Conservation (phyloP, 2,797 vertebrate genomes). For the Protonibea diacanthus region DNA sequence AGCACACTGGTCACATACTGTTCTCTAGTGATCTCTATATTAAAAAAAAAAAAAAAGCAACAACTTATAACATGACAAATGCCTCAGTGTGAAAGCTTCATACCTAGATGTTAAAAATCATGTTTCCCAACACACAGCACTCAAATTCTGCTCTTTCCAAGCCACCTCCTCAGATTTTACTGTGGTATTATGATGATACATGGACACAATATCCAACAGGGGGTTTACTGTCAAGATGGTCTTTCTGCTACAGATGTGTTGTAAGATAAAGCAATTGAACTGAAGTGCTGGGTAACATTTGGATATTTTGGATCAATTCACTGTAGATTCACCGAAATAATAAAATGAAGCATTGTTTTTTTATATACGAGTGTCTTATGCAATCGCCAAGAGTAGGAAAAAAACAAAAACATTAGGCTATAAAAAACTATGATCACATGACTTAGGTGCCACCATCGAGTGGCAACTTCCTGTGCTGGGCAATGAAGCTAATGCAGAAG, state of each 20-base stretch:
- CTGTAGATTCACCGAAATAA: not conserved
- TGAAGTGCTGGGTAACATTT: not conserved
- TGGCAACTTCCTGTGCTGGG: too few species aligned
- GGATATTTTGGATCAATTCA: not conserved
- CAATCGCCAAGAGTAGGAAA: too few species aligned
- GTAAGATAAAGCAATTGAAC: slow-evolving; percentile 7
- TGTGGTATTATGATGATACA: slow-evolving; percentile 31
- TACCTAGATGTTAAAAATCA: not conserved
- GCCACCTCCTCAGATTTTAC: slow-evolving; percentile 20
- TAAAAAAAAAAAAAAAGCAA: slow-evolving; percentile 21
- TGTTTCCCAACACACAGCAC: slow-evolving; percentile 10
- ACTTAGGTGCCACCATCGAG: too few species aligned
- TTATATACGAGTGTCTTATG: too few species aligned
- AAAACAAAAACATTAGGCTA: too few species aligned
- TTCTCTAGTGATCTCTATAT: slow-evolving; percentile 63
- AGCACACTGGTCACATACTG: slow-evolving; percentile 39
- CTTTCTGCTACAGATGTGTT: slow-evolving; percentile 1
- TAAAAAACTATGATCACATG: too few species aligned
- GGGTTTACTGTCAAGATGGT: slow-evolving; percentile 22
- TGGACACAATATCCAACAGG: not conserved
- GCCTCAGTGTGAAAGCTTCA: slow-evolving; percentile 9
- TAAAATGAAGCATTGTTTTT: not conserved
- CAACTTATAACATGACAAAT: slow-evolving; percentile 18
- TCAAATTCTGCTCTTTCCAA: not conserved
- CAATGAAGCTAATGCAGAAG: too few species aligned